Evolutionary conservation across 2,797 vertebrate species (phyloP).

Genomic region (Acanthurus tractus): DNA sequence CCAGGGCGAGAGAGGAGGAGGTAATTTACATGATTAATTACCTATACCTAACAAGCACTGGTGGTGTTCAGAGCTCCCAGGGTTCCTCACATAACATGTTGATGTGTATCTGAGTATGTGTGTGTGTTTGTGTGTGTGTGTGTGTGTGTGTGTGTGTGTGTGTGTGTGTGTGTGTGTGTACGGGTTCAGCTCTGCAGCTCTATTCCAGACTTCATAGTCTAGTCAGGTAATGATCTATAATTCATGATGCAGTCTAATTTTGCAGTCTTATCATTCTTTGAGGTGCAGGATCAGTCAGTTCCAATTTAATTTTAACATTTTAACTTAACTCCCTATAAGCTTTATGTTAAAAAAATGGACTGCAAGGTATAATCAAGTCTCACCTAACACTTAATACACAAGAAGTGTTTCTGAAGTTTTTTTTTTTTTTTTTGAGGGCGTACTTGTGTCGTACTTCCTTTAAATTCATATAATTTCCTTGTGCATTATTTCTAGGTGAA

Average conservation of each 20-base stretch:
- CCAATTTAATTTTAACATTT: constrained; percentile 34
- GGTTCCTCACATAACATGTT: constrained; percentile 50
- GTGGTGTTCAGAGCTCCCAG: constrained; percentile 53
- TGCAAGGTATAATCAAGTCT: background rate
- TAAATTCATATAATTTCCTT: too few relatives aligned
- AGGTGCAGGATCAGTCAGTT: constrained; percentile 30
- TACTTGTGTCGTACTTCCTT: too few relatives aligned
- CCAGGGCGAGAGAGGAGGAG: constrained; percentile 67
- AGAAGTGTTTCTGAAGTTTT: background rate
- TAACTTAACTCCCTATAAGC: background rate
- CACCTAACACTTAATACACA: background rate
- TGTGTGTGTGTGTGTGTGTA: background rate
- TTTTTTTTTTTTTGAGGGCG: background rate
- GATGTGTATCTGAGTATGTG: constrained; percentile 30
- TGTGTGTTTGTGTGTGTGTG: constrained; percentile 5
- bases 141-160: background rate
- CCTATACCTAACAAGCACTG: constrained; percentile 73
- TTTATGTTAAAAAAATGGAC: constrained; percentile 6
- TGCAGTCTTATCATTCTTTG: constrained; percentile 43
- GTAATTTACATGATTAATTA: constrained; percentile 84
- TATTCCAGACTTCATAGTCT: constrained; percentile 53
- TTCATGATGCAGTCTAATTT: constrained; percentile 58
- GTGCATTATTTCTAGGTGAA: background rate
- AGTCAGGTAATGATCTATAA: constrained; percentile 68
- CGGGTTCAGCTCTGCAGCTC: constrained; percentile 18